Evolutionary conservation across 2,888 invertebrate species (phyloP), one percentile per base, ranked within the genome.

Genomic region (Hyppa rectilinea): DNA sequence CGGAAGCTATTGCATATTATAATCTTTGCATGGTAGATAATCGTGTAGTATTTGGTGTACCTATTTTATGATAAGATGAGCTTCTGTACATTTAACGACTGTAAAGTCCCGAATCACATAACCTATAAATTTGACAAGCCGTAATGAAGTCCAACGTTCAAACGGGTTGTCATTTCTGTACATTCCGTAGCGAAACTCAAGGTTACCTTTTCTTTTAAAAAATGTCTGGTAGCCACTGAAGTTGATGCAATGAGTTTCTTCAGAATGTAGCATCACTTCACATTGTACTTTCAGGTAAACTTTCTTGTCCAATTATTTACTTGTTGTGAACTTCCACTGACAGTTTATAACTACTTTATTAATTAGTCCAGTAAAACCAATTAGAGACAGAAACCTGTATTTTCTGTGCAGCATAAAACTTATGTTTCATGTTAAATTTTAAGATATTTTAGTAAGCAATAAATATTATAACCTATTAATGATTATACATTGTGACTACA

Each of bases 111-210:
- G 80, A 84, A 78, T 78, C 63, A 80, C 87, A 91, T 95, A 95
- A 95, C 95, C 95, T 95, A 92, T 85, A 95, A 95, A 90, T 90
- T 91, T 95, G 94, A 94, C 94, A 93, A 87, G 76, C 88, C 86
- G 83, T 78, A 72, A 49, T 86, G 87, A 91, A 92, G 94, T 95
- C 92, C 94, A 94, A 95, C 92, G 92, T 93, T 93, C 94, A 93
- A 87, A 86, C 85, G 81, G 88, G 89, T 85, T 92, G 91, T 91
- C 92, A 91, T 87, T 92, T 88, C 83, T 87, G 81, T 85, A 84
- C 85, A 87, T 88, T 90, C 88, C 88, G 85, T 86, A 86, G 87
- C 83, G 80, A 80, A 87, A 84, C 89, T 91, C 92, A 92, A 93
- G 92, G 93, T 91, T 92, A 89, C 74, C 78, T 83, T 87, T 81